Evolutionary conservation across 2,888 invertebrate genomes (phyloP).

Genomic region (Notodonta ziczac): DNA sequence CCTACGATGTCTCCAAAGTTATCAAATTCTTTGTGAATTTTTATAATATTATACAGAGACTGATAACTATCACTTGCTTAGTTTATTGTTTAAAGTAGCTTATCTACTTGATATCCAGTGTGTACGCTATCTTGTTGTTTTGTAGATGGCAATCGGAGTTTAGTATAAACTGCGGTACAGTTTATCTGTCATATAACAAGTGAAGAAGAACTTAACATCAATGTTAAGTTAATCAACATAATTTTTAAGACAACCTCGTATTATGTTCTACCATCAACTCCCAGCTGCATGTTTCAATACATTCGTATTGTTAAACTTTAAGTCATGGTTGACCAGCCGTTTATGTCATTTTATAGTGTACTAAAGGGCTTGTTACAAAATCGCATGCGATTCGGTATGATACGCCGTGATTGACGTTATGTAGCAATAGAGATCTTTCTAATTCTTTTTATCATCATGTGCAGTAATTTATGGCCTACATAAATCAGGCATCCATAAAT

Average conservation of each 20-base stretch:
- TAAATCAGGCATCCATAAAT: background rate
- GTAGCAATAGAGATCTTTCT: too few species aligned
- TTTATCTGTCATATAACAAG: background rate
- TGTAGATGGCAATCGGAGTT: slow-evolving; percentile 31
- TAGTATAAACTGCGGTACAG: slow-evolving; percentile 7
- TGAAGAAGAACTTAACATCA: slow-evolving; percentile 6
- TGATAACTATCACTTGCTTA: slow-evolving; percentile 9
- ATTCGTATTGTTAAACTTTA: slow-evolving; percentile 34
- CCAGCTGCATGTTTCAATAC: slow-evolving; percentile 8
- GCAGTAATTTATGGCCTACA: background rate
- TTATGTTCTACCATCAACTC: background rate
- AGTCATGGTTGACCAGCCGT: slow-evolving; percentile 47
- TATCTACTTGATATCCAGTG: background rate
- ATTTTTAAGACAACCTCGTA: too few species aligned
- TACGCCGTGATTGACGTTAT: too few species aligned
- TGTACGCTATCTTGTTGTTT: slow-evolving; percentile 17
- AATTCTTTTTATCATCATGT: too few species aligned
- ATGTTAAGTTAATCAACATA: slow-evolving; percentile 3
- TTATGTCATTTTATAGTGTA: slow-evolving; percentile 38
- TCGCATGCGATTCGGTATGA: slow-evolving; percentile 16
- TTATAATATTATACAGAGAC: background rate
- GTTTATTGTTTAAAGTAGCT: background rate
- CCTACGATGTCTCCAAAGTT: background rate
- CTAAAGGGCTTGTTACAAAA: slow-evolving; percentile 52
- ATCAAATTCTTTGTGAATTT: background rate